Evolutionary conservation across 2,797 vertebrate species (phyloP), one percentile per base, ranked within the genome.

Genomic region (Lagorchestes hirsutus): DNA sequence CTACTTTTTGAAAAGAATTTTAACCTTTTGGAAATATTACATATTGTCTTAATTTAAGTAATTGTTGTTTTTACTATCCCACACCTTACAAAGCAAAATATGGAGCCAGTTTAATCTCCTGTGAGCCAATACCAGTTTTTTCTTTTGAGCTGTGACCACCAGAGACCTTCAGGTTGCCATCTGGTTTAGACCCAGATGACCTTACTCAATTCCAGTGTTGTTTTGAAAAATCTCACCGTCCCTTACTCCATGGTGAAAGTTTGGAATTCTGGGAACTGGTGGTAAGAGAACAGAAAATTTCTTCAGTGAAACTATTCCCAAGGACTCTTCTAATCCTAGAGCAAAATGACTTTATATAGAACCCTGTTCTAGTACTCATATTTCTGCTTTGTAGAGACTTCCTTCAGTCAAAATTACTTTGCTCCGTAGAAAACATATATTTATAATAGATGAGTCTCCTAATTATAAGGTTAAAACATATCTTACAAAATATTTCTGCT

Each of bases 1-100:
- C 67, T 91, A n/a, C 34, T 96, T 29, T 96, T 92, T 93, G 59
- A 97, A 96, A 55, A 87, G 34, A 95, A 92, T 91, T 92, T 93
- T 54, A 91, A 2, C 50, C 59, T 95, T 96, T 82, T 82, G 74
- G 40, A 82, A 22, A 82, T 82, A 9, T 27, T 82, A 46, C 40
- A 82, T 82, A 24, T 82, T 82, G 22, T 82, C 67, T 74, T 74
- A 57, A 57, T 57, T 57, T 27, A 67, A n/a, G 34, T 34, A 82
- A 46, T 74, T 74, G 40, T 82, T 74, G 59, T 74, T 82, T 82
- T 82, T 82, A 24, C 40, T 82, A 10, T 46, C 18, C 9, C 74
- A 82, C 40, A 82, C 22, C 74, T 82, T 82, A 82, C 6, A 82
- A 82, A 82, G 9, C n/a, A 82, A 82, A 82, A 82, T 82, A 46